These are phyloP conservation scores for Lanistes nyassanus DNA, from an alignment of 1,140 invertebrate species.

Conservation along the genomic window DNA sequence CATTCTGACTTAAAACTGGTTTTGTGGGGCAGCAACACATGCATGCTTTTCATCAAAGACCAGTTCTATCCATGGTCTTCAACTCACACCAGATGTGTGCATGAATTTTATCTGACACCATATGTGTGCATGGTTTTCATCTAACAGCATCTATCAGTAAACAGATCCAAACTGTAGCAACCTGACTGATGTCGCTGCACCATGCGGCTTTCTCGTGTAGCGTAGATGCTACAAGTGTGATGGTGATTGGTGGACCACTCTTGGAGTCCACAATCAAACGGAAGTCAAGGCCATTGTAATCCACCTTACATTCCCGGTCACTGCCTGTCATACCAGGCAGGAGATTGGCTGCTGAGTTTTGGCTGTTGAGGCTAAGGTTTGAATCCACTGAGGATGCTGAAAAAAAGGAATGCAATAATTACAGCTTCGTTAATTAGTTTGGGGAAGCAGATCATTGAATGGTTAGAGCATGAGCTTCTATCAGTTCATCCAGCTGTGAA, in stretches of 20 bases:
- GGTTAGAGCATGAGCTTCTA: too few relatives aligned
- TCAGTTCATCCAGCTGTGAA: too few relatives aligned
- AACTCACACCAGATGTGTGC: not conserved
- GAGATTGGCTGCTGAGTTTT: constrained; percentile 47
- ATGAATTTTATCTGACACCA: not conserved
- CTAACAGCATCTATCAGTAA: not conserved
- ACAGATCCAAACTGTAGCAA: constrained; percentile 41
- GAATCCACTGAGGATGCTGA: constrained; percentile 63
- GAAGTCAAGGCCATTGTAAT: constrained; percentile 86
- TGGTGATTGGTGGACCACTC: constrained; percentile 71
- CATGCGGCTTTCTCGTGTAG: constrained; percentile 92
- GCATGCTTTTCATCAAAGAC: not conserved
- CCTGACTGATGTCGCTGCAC: constrained; percentile 91
- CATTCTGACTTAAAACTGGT: too few relatives aligned
- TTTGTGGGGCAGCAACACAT: too few relatives aligned
- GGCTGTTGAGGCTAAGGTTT: constrained; percentile 57
- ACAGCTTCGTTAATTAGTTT: too few relatives aligned
- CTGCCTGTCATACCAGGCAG: constrained; percentile 37
- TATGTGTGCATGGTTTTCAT: not conserved
- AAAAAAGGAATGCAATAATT: constrained; percentile 12
- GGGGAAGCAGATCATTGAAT: too few relatives aligned
- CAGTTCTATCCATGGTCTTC: constrained; percentile 4
- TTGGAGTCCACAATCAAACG: constrained; percentile 79
- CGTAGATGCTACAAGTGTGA: constrained; percentile 84
- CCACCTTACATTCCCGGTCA: constrained; percentile 55